Percentiles rank a stretch among this genome's conserved stretches.
Evolutionary conservation across 1,140 invertebrate species (phyloP).

Genomic region (Heliothis virescens): DNA sequence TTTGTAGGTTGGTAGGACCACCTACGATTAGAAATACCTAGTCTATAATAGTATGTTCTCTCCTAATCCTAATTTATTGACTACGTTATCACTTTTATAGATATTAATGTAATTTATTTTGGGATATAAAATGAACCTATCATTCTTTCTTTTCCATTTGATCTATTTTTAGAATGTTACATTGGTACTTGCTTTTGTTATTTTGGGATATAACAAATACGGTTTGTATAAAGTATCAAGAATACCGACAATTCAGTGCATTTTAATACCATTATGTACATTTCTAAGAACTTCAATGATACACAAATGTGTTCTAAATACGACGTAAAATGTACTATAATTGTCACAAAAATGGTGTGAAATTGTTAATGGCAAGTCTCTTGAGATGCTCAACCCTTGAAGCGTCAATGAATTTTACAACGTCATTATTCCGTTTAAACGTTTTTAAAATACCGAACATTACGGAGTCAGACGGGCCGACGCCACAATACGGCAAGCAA

Average conservation of each 20-base stretch:
- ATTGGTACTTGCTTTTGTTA: no score
- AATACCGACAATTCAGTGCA: not conserved
- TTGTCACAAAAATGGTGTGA: constrained; percentile 67
- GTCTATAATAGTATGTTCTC: not conserved
- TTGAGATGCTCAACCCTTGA: constrained; percentile 48
- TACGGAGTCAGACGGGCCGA: constrained; percentile 69
- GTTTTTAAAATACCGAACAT: constrained; percentile 59
- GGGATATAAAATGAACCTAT: constrained; percentile 17
- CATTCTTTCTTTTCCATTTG: constrained; percentile 7
- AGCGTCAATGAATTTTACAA: constrained; percentile 63
- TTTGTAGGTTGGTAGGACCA: constrained; percentile 20
- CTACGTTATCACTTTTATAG: constrained; percentile 30
- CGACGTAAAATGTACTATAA: constrained; percentile 64
- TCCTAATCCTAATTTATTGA: constrained; percentile 46
- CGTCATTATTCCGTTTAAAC: constrained; percentile 65
- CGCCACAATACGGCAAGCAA: constrained; percentile 55
- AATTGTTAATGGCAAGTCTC: constrained; percentile 70
- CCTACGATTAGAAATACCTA: constrained; percentile 28
- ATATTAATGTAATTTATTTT: not conserved
- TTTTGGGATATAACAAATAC: not conserved
- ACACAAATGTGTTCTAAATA: constrained; percentile 53
- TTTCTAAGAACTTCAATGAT: not conserved
- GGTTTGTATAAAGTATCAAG: not conserved
- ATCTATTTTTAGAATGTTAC: not conserved
- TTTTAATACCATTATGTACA: not conserved